Evolutionary conservation across 2,113 vertebrate genomes (phyloP), one percentile per base, ranked within the genome.

Genomic region (Athene cunicularia): DNA sequence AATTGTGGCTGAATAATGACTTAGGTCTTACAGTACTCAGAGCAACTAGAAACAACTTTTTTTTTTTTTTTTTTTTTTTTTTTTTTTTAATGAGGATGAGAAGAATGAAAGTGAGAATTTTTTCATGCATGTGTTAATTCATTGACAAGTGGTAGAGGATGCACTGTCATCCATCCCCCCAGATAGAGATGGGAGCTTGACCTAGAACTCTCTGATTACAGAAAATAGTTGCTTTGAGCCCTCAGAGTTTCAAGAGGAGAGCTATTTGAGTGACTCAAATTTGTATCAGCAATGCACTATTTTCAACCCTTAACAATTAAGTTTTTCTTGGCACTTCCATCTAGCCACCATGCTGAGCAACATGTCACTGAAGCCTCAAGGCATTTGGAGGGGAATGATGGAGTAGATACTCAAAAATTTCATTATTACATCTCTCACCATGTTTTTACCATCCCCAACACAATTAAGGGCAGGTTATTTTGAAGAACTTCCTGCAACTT

Each of bases 401-500:
- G 27, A 76, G 28, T 5, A 83, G 50, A 32, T 30, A 66, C 18
- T 50, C 9, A 24, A 80, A 60, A 47, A 67, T 90, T 35, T 86
- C 9, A 1, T 70, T 49, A 47, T 53, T 68, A 82, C 28, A 53
- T 59, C 33, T 84, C 43, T 87, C 30, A 56, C 9, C 13, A 30
- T n/a, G 19, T 50, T 95, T 95, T 93, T 53, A 62, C 56, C 94
- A 84, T 4, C 17, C 17, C 6, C 7, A 53, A 5, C 18, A 39
- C 32, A 93, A 12, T 43, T 74, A 88, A 84, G 33, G 35, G 7
- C 41, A 68, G 39, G 35, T 17, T 75, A 24, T 66, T 82, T 80
- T 90, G 50, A 88, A 96, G 49, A 90, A 59, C 21, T 79, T 82
- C n/a, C 58, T 90, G 45, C 6, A 71, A 66, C 73, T 68, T 85